Percentiles rank a stretch among this genome's conserved stretches.
These are phyloP conservation scores for Cydia strobilella DNA, from an alignment of 1,140 invertebrate species.

Conservation along the genomic window DNA sequence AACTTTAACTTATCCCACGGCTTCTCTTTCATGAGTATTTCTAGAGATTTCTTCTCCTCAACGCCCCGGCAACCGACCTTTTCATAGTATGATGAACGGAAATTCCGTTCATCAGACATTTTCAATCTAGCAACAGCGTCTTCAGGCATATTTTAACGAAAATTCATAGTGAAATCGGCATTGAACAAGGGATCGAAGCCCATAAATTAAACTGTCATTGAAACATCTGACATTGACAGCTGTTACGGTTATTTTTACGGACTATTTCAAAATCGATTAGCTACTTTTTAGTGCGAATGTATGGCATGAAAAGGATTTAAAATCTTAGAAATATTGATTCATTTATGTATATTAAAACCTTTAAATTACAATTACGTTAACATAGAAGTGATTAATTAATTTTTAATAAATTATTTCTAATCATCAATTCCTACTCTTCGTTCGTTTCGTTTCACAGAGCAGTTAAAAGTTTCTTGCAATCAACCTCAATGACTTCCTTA, in stretches of 20 bases:
- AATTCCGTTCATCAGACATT: slow-evolving; percentile 88
- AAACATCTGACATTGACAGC: slow-evolving; percentile 23
- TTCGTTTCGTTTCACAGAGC: not conserved
- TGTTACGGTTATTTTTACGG: slow-evolving; percentile 5
- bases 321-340: not conserved
- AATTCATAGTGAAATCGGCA: slow-evolving; percentile 22
- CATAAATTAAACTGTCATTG: slow-evolving; percentile 10
- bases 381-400: not conserved
- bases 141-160: slow-evolving; percentile 21
- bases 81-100: slow-evolving; percentile 94
- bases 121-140: slow-evolving; percentile 21
- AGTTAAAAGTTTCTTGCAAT: not conserved
- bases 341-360: not conserved
- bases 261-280: not conserved
- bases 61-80: slow-evolving; percentile 94
- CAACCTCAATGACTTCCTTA: not conserved
- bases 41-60: slow-evolving; percentile 95
- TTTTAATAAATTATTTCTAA: not conserved
- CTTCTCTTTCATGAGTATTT: slow-evolving; percentile 93
- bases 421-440: not conserved
- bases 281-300: not conserved
- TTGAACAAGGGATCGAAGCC: slow-evolving; percentile 11
- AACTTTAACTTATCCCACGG: slow-evolving; percentile 90
- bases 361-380: not conserved
- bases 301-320: not conserved